Base-by-base conservation (phyloP, 1,140 invertebrate species). In the Drosophila orena region DNA sequence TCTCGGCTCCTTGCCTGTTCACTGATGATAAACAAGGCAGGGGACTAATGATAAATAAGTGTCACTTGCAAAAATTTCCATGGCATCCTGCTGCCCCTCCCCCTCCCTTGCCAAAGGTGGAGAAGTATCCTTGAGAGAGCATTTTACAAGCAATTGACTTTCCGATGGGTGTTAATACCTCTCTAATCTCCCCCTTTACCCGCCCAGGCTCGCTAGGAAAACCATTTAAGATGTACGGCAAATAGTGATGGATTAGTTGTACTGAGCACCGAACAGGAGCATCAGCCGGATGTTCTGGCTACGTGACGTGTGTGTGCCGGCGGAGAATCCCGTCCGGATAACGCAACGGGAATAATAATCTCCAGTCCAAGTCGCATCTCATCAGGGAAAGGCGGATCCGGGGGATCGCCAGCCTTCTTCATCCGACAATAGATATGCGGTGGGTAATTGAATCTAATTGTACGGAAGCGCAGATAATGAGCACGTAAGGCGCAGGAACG, bases 371-470 rank as follows among this genome's bases (percentile, higher is more conserved):
- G 38, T 43, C 37, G 58, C 53, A 58, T 53, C 34, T 57, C 46
- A 70, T 46, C 40, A 35, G 53, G 53, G 38, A 44, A 14, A 15
- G 22, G 22, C 34, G 15, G 35, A 60, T 55, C 11, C 11, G 35
- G 40, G 37, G 35, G 47, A 46, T 34, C 53, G 22, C n/a, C 35
- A 54, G 37, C 44, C 62, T 42, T 30, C 62, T 42, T 30, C 50
- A 43, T 14, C 76, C 65, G 42, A 71, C 60, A 79, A 72, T 65
- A 44, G 15, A 46, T 35, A 40, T 54, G 40, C 35, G 53, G 57
- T 72, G 79, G 66, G 84, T 84, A 88, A 88, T 89, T 88, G 84
- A 88, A 89, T 88, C 84, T 88, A 88, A 88, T 88, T 88, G 86
- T 73, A 83, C 84, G 83, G 76, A 89, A 83, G 83, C 79, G 22